Base-by-base conservation (phyloP, 2,888 invertebrate genomes). In the Mantis religiosa region DNA sequence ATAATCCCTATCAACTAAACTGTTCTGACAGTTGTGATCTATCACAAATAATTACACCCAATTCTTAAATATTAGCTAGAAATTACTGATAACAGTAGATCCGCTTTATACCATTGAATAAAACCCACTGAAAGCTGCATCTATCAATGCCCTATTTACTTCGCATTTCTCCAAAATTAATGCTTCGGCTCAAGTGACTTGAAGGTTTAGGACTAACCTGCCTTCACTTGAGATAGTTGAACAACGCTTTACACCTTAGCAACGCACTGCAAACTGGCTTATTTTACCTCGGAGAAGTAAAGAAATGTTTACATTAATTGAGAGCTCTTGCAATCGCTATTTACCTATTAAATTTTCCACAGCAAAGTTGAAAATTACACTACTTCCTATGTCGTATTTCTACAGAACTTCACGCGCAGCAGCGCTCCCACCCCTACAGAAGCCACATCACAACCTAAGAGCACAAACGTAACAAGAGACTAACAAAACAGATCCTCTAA, bases 121-220 rank as follows among this genome's bases (percentile, higher is more conserved):
- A 71, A 25, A 15, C 6, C 54, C 15, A 71, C 54, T 20, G 25
- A 20, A 71, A 71, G 20, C 54, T 15, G 25, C 4, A 71, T 8
- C 54, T 71, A 71, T 71, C 4, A 71, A 71, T 71, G 54, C 20
- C 54, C 25, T 25, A 71, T 25, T 71, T 25, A 71, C 6, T 71
- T 25, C 8, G 54, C 54, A 71, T 71, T 71, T 71, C 54, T 71
- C 54, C 20, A 71, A 71, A 71, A 71, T 71, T 20, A 71, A 20
- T 71, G 54, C 54, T 71, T 71, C 54, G 54, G 54, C 54, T 25
- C 25, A 71, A 71, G 54, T 71, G 54, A 71, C 54, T 71, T 87
- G 34, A 87, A 28, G n/a, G 34, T 82, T 90, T 91, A 90, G 89
- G 92, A 91, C 91, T 93, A 93, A 93, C 93, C 93, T 93, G 92